Base-by-base conservation (phyloP, 92 coral and sea anemone genomes). In the Epizoanthus rinbou region DNA sequence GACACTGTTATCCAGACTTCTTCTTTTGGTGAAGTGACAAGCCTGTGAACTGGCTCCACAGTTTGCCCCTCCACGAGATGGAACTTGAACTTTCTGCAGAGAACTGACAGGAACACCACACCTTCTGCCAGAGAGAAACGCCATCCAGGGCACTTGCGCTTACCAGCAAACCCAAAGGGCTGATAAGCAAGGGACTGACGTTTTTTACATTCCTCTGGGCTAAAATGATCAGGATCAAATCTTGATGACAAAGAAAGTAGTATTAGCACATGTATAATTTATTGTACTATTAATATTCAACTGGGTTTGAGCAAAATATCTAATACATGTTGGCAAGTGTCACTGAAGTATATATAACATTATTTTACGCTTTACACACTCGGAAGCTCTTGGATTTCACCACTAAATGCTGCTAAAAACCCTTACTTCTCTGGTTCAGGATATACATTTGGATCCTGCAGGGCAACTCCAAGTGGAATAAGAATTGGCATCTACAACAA, bases 141-240 rank as follows among this genome's bases (percentile, higher is more conserved):
- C 90, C 97, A 95, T 52, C 91, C 98, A 11, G 98, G 98, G 69
- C 98, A 95, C 82, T 95, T 95, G 6, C 98, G 94, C 73, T 93
- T 95, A 10, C 98, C 98, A n/a, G 98, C 98, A 80, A 95, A 95
- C 25, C 98, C 98, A 86, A 95, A 95, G 7, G 98, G 98, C 70
- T 95, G 95, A 79, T 80, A 94, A 18, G 95, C 98, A 28, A 93
- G 92, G 10, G 92, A 87, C 41, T 95, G 96, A 21, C 91, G 96
- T 68, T 95, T 89, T 70, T 95, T 95, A 19, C 80, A 57, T 64
- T 93, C 89, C 64, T 88, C 96, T 15, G 88, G 89, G 73, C 87
- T 88, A 83, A 95, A 95, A 39, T 98, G 98, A 88, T 93, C 98
- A 1, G 98, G 98, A 83, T 95, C 98, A 80, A 95, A 95, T 85